phyloP scores from a whole-genome alignment of 2,113 vertebrate species.

The Barnardius zonarius region DNA sequence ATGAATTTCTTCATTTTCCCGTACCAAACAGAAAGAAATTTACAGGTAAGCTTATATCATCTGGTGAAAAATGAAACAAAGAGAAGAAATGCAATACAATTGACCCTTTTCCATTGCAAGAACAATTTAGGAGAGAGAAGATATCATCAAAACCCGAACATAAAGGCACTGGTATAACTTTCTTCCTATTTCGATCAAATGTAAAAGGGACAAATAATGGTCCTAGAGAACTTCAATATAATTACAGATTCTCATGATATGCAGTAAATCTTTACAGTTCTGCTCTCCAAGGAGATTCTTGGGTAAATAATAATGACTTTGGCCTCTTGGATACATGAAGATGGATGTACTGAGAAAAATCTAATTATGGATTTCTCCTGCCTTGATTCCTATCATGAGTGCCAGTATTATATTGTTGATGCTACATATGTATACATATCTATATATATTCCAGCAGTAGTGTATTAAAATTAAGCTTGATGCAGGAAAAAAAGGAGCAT shows the following conservation, averaged over 20 bases:
- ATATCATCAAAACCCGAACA: not conserved
- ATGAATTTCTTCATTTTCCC: not conserved
- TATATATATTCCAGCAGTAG: not conserved
- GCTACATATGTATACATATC: not conserved
- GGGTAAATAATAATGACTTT: slow-evolving; percentile 64
- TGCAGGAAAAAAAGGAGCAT: not conserved
- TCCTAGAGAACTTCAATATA: slow-evolving; percentile 3
- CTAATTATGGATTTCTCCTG: slow-evolving; percentile 51
- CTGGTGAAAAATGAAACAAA: not conserved
- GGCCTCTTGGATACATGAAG: slow-evolving; percentile 56
- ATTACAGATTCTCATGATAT: slow-evolving; percentile 43
- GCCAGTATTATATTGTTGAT: not conserved
- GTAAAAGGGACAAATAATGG: slow-evolving; percentile 33
- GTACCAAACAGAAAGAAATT: not conserved
- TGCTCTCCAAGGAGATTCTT: slow-evolving; percentile 40
- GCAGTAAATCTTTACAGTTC: slow-evolving; percentile 52
- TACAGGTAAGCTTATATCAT: not conserved
- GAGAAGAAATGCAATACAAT: not conserved
- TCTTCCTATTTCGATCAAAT: slow-evolving; percentile 6
- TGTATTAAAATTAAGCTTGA: not conserved
- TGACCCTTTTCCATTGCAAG: not conserved
- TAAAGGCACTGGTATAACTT: not conserved
- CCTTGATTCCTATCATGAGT: not conserved
- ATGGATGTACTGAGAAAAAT: slow-evolving; percentile 55
- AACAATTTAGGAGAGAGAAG: not conserved